Conservation (phyloP, 2,113 vertebrate species). For the Notechis scutatus region DNA sequence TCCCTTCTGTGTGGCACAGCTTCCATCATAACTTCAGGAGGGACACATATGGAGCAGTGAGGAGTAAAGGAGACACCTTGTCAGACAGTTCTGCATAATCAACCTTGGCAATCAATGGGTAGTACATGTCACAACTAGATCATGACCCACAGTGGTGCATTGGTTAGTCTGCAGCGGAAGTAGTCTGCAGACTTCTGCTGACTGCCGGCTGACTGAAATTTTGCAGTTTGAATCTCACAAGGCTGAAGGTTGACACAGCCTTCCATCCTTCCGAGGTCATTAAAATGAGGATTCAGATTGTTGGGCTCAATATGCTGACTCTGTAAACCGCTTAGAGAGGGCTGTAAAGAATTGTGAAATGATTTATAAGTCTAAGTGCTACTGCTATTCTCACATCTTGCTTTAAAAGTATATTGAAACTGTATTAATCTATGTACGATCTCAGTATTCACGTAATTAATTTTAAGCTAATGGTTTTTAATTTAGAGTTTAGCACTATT, state of each 20-base stretch:
- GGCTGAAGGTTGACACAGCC: too few species aligned
- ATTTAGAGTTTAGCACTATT: background rate
- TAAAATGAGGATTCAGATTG: too few species aligned
- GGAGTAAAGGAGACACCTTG: background rate
- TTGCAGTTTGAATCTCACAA: too few species aligned
- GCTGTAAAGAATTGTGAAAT: too few species aligned
- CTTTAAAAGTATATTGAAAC: background rate
- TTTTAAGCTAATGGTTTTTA: background rate
- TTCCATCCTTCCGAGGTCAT: too few species aligned
- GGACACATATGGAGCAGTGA: background rate
- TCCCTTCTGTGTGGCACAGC: background rate
- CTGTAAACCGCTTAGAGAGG: too few species aligned
- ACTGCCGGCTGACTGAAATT: too few species aligned
- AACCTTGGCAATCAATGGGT: background rate
- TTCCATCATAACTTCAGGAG: background rate
- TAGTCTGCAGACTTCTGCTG: too few species aligned
- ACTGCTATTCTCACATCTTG: background rate
- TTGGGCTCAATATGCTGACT: too few species aligned
- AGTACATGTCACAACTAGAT: background rate
- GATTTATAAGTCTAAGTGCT: too few species aligned
- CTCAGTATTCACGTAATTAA: background rate
- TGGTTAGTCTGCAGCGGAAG: too few species aligned
- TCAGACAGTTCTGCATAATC: background rate
- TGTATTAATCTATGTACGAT: background rate
- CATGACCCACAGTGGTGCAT: background rate